These are phyloP conservation scores for Balaenoptera acutorostrata DNA, from an alignment of 2,113 vertebrate genomes.

Conservation along the genomic window DNA sequence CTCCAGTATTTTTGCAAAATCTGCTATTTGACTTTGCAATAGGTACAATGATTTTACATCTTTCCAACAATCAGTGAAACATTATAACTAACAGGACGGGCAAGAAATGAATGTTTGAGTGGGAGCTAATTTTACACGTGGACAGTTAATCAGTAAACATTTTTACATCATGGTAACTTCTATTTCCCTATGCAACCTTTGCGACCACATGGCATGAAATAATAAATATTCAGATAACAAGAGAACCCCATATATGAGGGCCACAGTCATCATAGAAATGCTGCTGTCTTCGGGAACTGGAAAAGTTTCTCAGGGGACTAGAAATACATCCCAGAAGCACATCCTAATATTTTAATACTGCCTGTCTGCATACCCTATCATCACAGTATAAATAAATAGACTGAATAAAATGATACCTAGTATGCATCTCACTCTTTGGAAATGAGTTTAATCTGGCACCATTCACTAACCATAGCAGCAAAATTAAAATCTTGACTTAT, in stretches of 20 bases:
- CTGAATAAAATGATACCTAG: background rate
- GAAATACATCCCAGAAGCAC: background rate
- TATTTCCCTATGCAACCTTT: background rate
- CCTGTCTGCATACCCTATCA: background rate
- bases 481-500: conserved; percentile 41
- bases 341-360: background rate
- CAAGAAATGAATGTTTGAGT: conserved; percentile 23
- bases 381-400: background rate
- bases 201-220: background rate
- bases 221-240: conserved; percentile 29
- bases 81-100: conserved; percentile 12
- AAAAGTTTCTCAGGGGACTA: background rate
- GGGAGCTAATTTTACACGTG: conserved; percentile 35
- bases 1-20: conserved; percentile 30
- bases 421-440: background rate
- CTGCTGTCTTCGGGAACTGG: background rate
- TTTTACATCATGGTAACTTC: conserved; percentile 32
- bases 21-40: conserved; percentile 37
- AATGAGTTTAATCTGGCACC: conserved; percentile 10
- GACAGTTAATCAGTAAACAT: conserved; percentile 44
- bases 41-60: conserved; percentile 24
- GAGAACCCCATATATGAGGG: background rate
- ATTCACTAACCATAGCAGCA: conserved; percentile 8
- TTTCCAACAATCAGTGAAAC: conserved; percentile 14
- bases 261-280: background rate